Base-by-base conservation (phyloP, 1,140 invertebrate genomes). In the Amyelois transitella region DNA sequence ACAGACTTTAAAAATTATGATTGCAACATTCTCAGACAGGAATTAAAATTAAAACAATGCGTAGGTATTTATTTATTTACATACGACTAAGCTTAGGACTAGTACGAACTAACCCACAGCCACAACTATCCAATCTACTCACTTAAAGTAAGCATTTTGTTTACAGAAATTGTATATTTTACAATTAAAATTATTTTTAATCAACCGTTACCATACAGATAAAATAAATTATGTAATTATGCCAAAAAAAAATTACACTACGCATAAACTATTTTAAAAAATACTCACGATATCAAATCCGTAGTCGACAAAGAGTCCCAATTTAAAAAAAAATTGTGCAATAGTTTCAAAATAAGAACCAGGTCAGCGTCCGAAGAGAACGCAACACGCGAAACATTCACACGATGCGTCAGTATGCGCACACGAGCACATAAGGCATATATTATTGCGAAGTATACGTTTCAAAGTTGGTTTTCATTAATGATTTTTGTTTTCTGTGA, bases 401-500 rank as follows among this genome's bases (percentile, higher is more conserved):
- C n/a, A n/a, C n/a, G n/a, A n/a, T n/a, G n/a, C n/a, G n/a, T n/a
- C n/a, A n/a, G n/a, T 25, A 62, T 50, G 54, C 47, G 22, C 32
- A 66, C 38, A 54, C 52, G 25, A 45, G 22, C 43, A 14, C 62
- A 18, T 64, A 69, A 69, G 58, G 64, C 60, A 63, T 58, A 50
- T 20, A 57, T 66, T 71, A 69, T 64, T 60, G 66, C 45, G 55
- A 58, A 52, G 21, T 38, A 56, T 24, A 52, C 53, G 43, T 50
- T 56, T 59, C 64, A 17, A 18, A 12, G 22, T 38, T 45, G 44
- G 47, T 69, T 80, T 75, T 77, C 69, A 78, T 78, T 84, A 71
- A 81, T 78, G 67, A 66, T 77, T 75, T 58, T 59, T 51, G 22
- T 55, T 45, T 69, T 43, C 24, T 57, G 44, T 54, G 48, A 52